Conservation (phyloP, 1,140 invertebrate species). For the Pollicipes pollicipes region DNA sequence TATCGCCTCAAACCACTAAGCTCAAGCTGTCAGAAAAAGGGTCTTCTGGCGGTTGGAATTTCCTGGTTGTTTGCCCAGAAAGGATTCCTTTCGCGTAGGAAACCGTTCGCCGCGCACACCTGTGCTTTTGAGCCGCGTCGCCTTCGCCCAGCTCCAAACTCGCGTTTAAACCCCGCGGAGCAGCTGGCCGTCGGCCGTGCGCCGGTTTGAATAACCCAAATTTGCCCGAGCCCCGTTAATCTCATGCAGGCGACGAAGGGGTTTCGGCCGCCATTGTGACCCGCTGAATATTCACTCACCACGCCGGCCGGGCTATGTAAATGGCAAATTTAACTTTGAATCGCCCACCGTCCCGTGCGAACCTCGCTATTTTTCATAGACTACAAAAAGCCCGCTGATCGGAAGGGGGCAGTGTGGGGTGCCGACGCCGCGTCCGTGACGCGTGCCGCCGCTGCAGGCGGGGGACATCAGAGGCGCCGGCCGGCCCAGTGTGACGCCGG, state of each 20-base stretch:
- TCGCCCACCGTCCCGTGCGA: neutral
- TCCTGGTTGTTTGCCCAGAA: no score
- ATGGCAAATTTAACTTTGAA: neutral
- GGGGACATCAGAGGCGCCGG: no score
- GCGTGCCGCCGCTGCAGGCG: no score
- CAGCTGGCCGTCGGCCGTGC: neutral
- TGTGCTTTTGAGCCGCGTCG: neutral
- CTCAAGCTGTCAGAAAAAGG: no score
- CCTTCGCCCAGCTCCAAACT: neutral
- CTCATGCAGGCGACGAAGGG: neutral
- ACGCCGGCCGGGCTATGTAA: neutral
- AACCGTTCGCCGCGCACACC: neutral
- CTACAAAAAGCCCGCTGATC: neutral
- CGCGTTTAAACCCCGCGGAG: neutral
- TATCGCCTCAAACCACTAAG: no score
- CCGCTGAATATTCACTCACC: neutral
- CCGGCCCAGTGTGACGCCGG: no score
- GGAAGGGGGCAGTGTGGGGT: neutral
- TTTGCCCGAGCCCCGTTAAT: neutral
- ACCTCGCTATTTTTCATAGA: neutral
- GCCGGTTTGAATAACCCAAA: neutral
- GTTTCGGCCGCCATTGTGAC: neutral
- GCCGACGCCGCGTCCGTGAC: no score
- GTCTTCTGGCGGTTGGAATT: no score
- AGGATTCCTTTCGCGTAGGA: neutral